Conservation (phyloP, 2,888 invertebrate species). For the Lysandra coridon region DNA sequence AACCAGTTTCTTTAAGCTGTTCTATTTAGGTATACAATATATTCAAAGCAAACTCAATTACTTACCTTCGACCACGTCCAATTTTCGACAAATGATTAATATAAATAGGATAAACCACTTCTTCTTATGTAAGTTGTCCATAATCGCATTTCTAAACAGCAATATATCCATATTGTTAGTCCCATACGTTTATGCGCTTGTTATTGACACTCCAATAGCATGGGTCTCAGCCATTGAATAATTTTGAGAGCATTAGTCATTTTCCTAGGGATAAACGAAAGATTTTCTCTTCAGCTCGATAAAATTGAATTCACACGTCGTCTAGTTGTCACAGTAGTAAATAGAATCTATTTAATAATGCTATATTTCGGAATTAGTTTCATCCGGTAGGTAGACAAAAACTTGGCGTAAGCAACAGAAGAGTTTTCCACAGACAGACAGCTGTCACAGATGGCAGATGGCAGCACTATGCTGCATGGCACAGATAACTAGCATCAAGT, state of each 20-base stretch:
- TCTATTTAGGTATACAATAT: conserved; percentile 7
- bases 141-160: conserved; percentile 56
- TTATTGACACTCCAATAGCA: conserved; percentile 60
- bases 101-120: conserved; percentile 63
- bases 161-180: conserved; percentile 60
- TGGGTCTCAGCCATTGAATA: conserved; percentile 58
- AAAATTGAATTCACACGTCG: conserved; percentile 34
- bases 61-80: conserved; percentile 64
- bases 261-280: conserved; percentile 39
- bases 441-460: neutral
- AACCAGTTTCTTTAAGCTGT: neutral
- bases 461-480: neutral
- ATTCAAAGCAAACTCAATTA: conserved; percentile 34
- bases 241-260: conserved; percentile 56
- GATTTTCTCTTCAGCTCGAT: neutral
- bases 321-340: conserved; percentile 40
- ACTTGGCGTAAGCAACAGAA: conserved; percentile 38
- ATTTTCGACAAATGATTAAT: conserved; percentile 54
- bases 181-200: conserved; percentile 57
- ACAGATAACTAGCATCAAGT: neutral
- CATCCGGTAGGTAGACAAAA: conserved; percentile 43
- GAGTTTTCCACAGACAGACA: neutral
- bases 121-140: conserved; percentile 59
- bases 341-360: conserved; percentile 15
- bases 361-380: conserved; percentile 36